Conservation (phyloP, 2,797 vertebrate genomes). For the Rhinophrynus dorsalis region DNA sequence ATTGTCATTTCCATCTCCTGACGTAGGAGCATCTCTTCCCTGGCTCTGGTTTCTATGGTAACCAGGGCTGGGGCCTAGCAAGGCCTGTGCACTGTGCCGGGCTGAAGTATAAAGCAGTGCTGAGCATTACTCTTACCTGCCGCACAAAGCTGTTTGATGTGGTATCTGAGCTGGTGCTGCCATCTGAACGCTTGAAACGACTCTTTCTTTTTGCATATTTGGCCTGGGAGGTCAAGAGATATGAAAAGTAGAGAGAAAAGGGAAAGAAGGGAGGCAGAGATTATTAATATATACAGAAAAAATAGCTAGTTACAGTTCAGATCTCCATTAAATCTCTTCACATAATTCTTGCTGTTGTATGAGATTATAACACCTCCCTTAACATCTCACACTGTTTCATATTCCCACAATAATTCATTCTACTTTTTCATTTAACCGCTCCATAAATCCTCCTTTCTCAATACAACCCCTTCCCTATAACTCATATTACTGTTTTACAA, state of each 20-base stretch:
- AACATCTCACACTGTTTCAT: no score
- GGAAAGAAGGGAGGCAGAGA: background rate
- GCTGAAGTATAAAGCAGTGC: no score
- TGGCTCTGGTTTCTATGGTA: slow-evolving; percentile 43
- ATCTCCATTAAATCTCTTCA: no score
- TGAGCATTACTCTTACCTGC: slow-evolving; percentile 77
- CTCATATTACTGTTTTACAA: no score
- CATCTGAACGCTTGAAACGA: slow-evolving; percentile 92
- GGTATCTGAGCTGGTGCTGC: slow-evolving; percentile 95
- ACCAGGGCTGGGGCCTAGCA: slow-evolving; percentile 45
- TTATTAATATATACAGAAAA: no score
- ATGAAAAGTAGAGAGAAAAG: slow-evolving; percentile 1
- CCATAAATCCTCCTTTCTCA: no score
- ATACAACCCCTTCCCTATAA: no score
- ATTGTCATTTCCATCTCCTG: slow-evolving; percentile 27
- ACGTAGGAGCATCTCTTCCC: slow-evolving; percentile 39
- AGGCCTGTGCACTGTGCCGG: slow-evolving; percentile 40
- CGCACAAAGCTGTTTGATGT: slow-evolving; percentile 97
- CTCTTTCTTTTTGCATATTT: slow-evolving; percentile 94
- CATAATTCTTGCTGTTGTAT: no score
- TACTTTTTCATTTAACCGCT: background rate
- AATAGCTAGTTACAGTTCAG: no score
- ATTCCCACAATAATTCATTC: no score
- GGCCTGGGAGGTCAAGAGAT: slow-evolving; percentile 73
- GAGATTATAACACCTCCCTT: no score